Percentiles rank a stretch among this genome's conserved stretches.
Evolutionary conservation across 2,797 vertebrate genomes (phyloP).

Genomic region (Arremon aurantiirostris): DNA sequence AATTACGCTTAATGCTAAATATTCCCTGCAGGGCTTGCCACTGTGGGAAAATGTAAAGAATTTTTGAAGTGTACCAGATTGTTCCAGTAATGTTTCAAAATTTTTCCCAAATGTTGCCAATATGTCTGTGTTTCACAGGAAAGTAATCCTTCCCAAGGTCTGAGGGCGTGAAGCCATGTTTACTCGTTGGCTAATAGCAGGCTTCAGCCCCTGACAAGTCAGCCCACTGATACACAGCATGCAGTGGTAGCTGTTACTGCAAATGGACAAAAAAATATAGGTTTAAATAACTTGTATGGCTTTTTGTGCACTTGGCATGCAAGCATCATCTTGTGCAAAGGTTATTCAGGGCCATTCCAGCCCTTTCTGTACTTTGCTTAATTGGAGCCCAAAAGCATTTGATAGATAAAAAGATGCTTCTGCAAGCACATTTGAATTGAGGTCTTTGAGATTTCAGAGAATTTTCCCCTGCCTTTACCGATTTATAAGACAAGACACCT

Average conservation of each 20-base stretch:
- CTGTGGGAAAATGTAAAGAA: neutral
- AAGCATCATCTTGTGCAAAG: neutral
- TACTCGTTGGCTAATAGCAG: constrained; percentile 37
- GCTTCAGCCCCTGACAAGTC: constrained; percentile 24
- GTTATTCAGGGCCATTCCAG: neutral
- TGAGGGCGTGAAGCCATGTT: neutral
- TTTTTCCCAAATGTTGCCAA: neutral
- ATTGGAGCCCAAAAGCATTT: constrained; percentile 18
- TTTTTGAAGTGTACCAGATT: neutral
- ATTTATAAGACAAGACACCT: neutral
- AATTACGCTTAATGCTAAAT: neutral
- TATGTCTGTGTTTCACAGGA: neutral
- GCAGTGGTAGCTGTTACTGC: neutral
- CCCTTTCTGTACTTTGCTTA: constrained; percentile 6
- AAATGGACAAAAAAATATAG: constrained; percentile 46
- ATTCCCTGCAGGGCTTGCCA: neutral
- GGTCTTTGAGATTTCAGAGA: neutral
- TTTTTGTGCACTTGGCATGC: neutral
- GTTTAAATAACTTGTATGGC: constrained; percentile 23
- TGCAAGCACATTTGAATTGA: neutral
- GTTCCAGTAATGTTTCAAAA: neutral
- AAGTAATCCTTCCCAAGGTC: neutral
- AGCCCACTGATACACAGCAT: neutral
- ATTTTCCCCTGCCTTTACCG: neutral
- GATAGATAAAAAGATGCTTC: neutral